Base-by-base conservation (phyloP, 2,113 vertebrate genomes). In the Lepus americanus region DNA sequence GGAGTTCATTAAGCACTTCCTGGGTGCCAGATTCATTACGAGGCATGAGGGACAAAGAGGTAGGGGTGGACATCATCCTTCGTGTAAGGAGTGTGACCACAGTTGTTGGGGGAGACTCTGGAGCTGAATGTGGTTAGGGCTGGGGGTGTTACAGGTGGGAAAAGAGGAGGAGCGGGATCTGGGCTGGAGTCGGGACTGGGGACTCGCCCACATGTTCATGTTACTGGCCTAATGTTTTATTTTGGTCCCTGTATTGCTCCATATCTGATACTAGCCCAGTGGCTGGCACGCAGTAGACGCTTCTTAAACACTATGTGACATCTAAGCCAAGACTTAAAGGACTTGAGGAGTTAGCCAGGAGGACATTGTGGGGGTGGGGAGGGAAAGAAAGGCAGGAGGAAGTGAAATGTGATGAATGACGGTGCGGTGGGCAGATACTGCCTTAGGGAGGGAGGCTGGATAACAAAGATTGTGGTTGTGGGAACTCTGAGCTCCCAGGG, bases 1-100 rank as follows among this genome's bases (percentile, higher is more conserved):
- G 63, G n/a, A 23, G 90, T 93, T 93, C 89, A 93, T 82, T 93
- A 59, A 29, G 25, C 36, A 84, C 27, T 69, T 93, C 25, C 70
- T 89, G 49, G 66, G 78, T 76, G 77, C 67, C 53, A 53, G 92
- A 44, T 87, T 69, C 3, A 92, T 66, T 73, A 61, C 2, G n/a
- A 25, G 70, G 39, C 29, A 27, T 94, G 12, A 22, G 39, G 17
- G 67, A 70, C 72, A 89, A 94, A 92, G 88, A 39, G 51, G 84
- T 69, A 86, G 80, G 66, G 2, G 66, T 53, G 83, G 79, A 55
- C 25, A n/a, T 25, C 20, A 13, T 55, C 31, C 55, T 74, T 29
- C 73, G 87, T 86, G 3, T 83, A n/a, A 80, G 79, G 66, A 70
- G n/a, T 25, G 27, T 76, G 44, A 39, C 49, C 51, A 44, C 53